Evolutionary conservation across 1,140 invertebrate genomes (phyloP).

Genomic region (Trichomalopsis sarcophagae): DNA sequence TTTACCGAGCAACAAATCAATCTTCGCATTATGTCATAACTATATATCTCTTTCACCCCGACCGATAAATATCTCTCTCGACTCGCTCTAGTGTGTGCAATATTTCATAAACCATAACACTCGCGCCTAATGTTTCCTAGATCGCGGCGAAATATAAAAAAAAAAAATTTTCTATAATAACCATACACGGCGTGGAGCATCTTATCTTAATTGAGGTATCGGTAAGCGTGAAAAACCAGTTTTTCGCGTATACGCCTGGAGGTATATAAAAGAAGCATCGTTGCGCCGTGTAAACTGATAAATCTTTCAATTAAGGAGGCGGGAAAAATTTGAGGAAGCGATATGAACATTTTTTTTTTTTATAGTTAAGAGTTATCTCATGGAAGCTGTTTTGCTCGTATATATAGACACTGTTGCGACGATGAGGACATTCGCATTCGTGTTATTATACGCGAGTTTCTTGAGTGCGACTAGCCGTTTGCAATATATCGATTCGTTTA

Average conservation of each 20-base stretch:
- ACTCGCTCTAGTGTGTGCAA: background rate
- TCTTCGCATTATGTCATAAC: background rate
- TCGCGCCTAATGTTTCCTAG: background rate
- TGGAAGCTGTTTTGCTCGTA: no score
- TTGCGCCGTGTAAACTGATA: slow-evolving; percentile 14
- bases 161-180: background rate
- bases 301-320: slow-evolving; percentile 27
- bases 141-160: no score
- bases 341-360: background rate
- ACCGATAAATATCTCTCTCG: no score
- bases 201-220: slow-evolving; percentile 35
- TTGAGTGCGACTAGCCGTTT: no score
- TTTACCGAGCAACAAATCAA: background rate
- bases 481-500: no score
- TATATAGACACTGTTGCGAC: no score
- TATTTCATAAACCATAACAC: background rate
- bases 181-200: no score
- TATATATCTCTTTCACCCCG: background rate
- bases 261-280: slow-evolving; percentile 4
- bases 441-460: no score
- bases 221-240: slow-evolving; percentile 4
- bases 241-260: background rate
- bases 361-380: no score
- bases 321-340: slow-evolving; percentile 15
- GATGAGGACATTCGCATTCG: no score